Conservation (phyloP, 2,797 vertebrate species). For the Stomatorhinus walkeri region DNA sequence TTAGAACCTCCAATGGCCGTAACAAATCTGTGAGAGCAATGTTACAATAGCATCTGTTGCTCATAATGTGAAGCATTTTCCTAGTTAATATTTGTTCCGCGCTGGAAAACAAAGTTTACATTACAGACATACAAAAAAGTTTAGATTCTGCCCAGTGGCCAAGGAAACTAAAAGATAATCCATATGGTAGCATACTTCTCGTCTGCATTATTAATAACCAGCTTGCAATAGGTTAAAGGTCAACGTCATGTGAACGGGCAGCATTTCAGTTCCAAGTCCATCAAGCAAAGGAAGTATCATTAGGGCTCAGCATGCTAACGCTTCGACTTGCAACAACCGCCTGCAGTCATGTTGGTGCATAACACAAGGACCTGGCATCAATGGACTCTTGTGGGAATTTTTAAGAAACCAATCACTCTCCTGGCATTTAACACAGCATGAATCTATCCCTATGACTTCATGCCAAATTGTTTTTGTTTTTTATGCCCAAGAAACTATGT, state of each 20-base stretch:
- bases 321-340: not conserved
- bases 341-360: not conserved
- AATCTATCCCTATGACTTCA: not conserved
- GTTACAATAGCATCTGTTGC: not conserved
- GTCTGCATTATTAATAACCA: slow-evolving; percentile 1
- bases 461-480: not conserved
- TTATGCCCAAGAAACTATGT: not conserved
- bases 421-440: not conserved
- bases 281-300: not conserved
- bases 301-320: not conserved
- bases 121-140: not conserved
- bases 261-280: not conserved
- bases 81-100: not conserved
- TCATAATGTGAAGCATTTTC: slow-evolving; percentile 9
- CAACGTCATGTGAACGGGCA: not conserved
- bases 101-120: not conserved
- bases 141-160: not conserved
- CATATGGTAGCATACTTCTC: not conserved
- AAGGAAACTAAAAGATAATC: slow-evolving; percentile 11
- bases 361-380: not conserved
- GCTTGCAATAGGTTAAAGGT: not conserved
- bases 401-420: not conserved
- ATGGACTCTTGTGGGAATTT: not conserved
- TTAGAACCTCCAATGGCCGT: not conserved
- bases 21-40: not conserved